Percentiles rank a stretch among this genome's conserved stretches.
phyloP scores from a whole-genome alignment of 2,797 vertebrate genomes.

The Sebastes umbrosus region DNA sequence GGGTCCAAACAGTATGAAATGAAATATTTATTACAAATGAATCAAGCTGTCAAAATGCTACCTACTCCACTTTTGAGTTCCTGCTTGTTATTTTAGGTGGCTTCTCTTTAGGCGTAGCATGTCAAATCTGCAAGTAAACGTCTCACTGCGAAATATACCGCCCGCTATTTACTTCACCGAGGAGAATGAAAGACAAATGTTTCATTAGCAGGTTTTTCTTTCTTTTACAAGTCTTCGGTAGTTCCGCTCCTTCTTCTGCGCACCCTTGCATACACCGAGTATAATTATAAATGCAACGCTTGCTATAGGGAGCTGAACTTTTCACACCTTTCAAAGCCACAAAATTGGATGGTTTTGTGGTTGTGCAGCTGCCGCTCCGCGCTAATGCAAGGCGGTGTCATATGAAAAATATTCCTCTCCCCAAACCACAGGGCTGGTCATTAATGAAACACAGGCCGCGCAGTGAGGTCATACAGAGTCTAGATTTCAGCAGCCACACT shows the following conservation, averaged over 20 bases:
- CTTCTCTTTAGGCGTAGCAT: slow-evolving; percentile 43
- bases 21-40: slow-evolving; percentile 65
- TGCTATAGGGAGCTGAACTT: slow-evolving; percentile 95
- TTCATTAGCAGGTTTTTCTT: slow-evolving; percentile 78
- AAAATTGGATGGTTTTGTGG: slow-evolving; percentile 93
- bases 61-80: slow-evolving; percentile 47
- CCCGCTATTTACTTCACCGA: slow-evolving; percentile 79
- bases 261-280: slow-evolving; percentile 41
- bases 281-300: slow-evolving; percentile 87
- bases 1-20: slow-evolving; percentile 53
- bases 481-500: slow-evolving; percentile 96
- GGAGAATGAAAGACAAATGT: slow-evolving; percentile 79
- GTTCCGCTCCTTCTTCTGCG: slow-evolving; percentile 83
- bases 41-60: slow-evolving; percentile 67
- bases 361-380: slow-evolving; percentile 93
- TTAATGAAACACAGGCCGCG: slow-evolving; percentile 98
- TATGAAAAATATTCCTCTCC: slow-evolving; percentile 98
- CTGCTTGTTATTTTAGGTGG: slow-evolving; percentile 68
- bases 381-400: slow-evolving; percentile 93
- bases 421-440: slow-evolving; percentile 92
- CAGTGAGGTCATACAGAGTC: slow-evolving; percentile 97
- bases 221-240: slow-evolving; percentile 84
- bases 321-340: slow-evolving; percentile 95
- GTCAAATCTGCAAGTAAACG: slow-evolving; percentile 57
- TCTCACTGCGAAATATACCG: slow-evolving; percentile 54